Conservation (phyloP, 1,140 invertebrate genomes). For the Agrypnia vestita region DNA sequence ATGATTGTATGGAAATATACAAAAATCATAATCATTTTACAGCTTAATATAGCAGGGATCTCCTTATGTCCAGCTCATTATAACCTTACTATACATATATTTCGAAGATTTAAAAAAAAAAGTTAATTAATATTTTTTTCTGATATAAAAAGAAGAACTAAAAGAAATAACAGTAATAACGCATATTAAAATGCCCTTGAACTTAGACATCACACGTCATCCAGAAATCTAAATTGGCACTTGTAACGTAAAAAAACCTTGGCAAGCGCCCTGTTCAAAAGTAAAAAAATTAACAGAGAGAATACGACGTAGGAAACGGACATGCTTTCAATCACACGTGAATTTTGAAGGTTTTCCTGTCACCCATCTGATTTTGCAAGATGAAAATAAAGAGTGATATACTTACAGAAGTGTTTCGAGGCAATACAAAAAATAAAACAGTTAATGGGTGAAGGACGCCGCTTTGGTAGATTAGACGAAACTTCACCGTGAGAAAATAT, state of each 20-base stretch:
- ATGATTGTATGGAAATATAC: no score
- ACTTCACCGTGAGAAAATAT: constrained; percentile 10
- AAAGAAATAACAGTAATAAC: no score
- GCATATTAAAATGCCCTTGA: constrained; percentile 11
- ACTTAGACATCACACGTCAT: neutral
- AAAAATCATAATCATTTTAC: no score
- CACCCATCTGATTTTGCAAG: neutral
- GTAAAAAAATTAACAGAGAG: neutral
- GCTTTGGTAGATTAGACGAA: neutral
- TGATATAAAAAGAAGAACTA: no score
- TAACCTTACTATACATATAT: no score
- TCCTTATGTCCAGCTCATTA: no score
- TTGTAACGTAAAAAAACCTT: constrained; percentile 23
- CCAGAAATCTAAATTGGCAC: constrained; percentile 26
- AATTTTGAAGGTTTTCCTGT: constrained; percentile 1
- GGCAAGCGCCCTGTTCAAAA: neutral
- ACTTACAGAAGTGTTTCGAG: constrained; percentile 2
- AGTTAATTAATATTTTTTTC: no score
- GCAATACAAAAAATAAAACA: constrained; percentile 7
- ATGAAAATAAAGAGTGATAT: constrained; percentile 18
- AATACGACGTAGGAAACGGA: neutral
- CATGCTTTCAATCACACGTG: constrained; percentile 19
- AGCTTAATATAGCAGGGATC: no score
- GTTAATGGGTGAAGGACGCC: constrained; percentile 16
- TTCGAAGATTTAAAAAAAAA: no score